Conservation (phyloP, 2,113 vertebrate species). For the Riparia riparia region DNA sequence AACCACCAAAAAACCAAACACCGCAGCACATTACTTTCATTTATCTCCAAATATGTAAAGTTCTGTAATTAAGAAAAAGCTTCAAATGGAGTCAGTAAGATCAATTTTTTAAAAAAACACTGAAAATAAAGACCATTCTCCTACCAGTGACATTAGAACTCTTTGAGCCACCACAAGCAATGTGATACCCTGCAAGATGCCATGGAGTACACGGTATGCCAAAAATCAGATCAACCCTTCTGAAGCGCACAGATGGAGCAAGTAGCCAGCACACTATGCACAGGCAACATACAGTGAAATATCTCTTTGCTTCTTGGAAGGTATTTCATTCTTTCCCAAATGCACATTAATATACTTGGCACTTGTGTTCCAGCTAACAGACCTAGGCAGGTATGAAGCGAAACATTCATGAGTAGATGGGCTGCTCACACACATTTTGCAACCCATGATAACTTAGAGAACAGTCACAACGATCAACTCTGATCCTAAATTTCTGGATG, state of each 20-base stretch:
- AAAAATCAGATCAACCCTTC: not conserved
- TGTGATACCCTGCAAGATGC: not conserved
- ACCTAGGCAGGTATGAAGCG: not conserved
- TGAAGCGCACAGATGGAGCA: not conserved
- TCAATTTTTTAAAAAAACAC: not conserved
- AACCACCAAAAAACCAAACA: too few species aligned
- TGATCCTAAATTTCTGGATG: not conserved
- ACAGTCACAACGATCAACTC: not conserved
- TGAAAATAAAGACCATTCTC: not conserved
- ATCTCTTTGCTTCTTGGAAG: not conserved
- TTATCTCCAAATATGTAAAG: not conserved
- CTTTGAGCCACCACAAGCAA: not conserved
- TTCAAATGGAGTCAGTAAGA: not conserved
- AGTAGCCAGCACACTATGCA: not conserved
- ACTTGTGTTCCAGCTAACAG: not conserved
- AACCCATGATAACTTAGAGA: not conserved
- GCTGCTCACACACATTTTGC: not conserved
- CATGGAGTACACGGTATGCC: not conserved
- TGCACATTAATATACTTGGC: not conserved
- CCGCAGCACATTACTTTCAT: not conserved
- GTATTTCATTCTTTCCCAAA: not conserved
- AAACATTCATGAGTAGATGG: not conserved
- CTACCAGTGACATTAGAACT: not conserved
- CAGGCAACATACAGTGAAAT: not conserved
- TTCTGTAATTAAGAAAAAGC: not conserved